Evolutionary conservation across 2,113 vertebrate species (phyloP), one percentile per base, ranked within the genome.

Genomic region (Ctenomys sociabilis): DNA sequence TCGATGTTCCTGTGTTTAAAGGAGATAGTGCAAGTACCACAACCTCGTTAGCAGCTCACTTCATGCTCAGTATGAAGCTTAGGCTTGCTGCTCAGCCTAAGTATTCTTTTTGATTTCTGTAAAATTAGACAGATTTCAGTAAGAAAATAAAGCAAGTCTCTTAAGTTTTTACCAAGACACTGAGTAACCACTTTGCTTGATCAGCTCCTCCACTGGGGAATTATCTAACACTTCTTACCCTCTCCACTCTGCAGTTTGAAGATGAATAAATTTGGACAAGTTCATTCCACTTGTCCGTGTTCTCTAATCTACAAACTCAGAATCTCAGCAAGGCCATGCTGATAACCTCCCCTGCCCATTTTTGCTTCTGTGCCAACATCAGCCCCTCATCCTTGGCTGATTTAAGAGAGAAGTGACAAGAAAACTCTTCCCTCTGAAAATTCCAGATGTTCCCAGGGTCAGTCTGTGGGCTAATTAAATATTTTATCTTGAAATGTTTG

Each of bases 401-500:
- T 26, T 90, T 93, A 73, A 90, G 87, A 7, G 30, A 94, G 43
- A 88, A 97, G 68, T 96, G 96, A 98, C 96, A 97, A 97, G 96
- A 90, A 95, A 96, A 83, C 73, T 77, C 95, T 96, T 49, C 88
- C 40, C 95, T 97, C 94, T 95, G 84, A 68, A 95, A 95, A 35
- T 24, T 59, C 26, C 95, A 97, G 91, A 97, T 97, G 89, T 95
- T 96, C 96, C 93, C 0, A 1, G 89, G 97, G 97, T 98, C 98
- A 98, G 85, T 63, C 63, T 97, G 83, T 40, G 97, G 97, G 98
- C 97, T 98, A 98, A 98, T 97, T 97, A 95, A 98, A 96, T 98
- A 90, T 96, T 98, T 98, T 98, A 95, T 98, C 97, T 97, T 52
- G 1, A 90, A 96, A 96, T 86, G 80, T 85, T 97, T 94, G 72